phyloP scores from a whole-genome alignment of 64 coral and sea anemone genomes.

The Pocillopora damicornis region DNA sequence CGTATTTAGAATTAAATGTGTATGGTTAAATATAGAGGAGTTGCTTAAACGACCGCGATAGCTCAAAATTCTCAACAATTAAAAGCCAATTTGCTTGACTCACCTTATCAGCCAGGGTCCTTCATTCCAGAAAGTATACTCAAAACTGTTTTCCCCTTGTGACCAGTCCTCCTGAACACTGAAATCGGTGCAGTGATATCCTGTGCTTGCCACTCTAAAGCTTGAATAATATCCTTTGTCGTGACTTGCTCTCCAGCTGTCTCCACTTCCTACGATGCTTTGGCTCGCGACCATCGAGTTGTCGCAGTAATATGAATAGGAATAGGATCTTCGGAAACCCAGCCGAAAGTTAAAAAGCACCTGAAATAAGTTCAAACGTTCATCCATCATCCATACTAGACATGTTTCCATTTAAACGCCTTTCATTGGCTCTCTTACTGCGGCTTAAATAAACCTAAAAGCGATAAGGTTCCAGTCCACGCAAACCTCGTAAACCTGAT shows the following conservation, averaged over 20 bases:
- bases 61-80: background rate
- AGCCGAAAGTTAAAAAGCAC: constrained; percentile 43
- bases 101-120: constrained; percentile 6
- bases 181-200: constrained; percentile 46
- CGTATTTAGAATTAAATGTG: too few species aligned
- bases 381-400: background rate
- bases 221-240: background rate
- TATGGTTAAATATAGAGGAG: background rate
- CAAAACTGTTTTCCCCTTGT: constrained; percentile 53
- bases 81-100: background rate
- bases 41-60: background rate
- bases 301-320: background rate
- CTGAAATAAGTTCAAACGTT: background rate
- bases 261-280: constrained; percentile 42
- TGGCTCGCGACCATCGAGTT: constrained; percentile 2
- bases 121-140: constrained; percentile 37
- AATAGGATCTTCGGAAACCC: constrained; percentile 40
- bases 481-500: too few species aligned
- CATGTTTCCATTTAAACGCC: background rate
- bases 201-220: constrained; percentile 7
- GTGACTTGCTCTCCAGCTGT: background rate
- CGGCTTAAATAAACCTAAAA: too few species aligned
- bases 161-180: constrained; percentile 54
- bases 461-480: too few species aligned
- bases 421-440: too few species aligned